These are phyloP conservation scores for Karalla daura DNA, from an alignment of 2,797 vertebrate species.

Conservation along the genomic window DNA sequence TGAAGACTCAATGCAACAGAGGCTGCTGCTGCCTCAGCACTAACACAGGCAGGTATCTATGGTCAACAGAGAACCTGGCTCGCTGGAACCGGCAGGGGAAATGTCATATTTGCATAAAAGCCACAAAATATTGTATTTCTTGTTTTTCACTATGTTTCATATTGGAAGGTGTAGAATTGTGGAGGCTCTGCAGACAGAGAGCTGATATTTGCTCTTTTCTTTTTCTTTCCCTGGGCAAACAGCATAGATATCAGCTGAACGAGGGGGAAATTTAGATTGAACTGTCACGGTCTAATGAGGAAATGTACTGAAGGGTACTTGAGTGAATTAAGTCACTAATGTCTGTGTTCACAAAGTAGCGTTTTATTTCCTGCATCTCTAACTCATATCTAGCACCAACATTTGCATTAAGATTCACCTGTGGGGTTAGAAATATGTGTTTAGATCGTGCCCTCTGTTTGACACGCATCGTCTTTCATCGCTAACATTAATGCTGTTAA, in stretches of 20 bases:
- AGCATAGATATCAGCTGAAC: slow-evolving; percentile 44
- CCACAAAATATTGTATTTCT: slow-evolving; percentile 76
- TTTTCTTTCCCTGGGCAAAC: slow-evolving; percentile 53
- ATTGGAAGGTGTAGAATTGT: slow-evolving; percentile 57
- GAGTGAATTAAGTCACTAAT: slow-evolving; percentile 42
- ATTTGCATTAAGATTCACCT: not conserved
- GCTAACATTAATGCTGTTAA: slow-evolving; percentile 1
- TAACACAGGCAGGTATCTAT: slow-evolving; percentile 67
- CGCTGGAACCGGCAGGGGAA: slow-evolving; percentile 59
- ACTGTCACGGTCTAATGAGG: slow-evolving; percentile 57
- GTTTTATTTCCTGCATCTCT: not conserved
- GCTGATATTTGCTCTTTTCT: slow-evolving; percentile 64
- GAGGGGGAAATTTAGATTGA: slow-evolving; percentile 41
- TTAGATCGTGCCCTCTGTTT: slow-evolving; percentile 12
- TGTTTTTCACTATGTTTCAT: slow-evolving; percentile 58
- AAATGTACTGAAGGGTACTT: slow-evolving; percentile 52
- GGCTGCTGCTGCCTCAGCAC: slow-evolving; percentile 70
- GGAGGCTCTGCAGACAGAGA: slow-evolving; percentile 37
- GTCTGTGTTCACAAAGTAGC: slow-evolving; percentile 31
- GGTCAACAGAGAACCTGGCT: slow-evolving; percentile 73
- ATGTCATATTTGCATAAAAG: slow-evolving; percentile 83
- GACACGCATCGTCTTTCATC: not conserved
- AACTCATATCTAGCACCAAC: not conserved
- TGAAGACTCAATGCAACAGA: slow-evolving; percentile 49
- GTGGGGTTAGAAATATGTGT: not conserved